Percentiles rank a stretch among this genome's conserved stretches.
phyloP scores from a whole-genome alignment of 1,140 invertebrate species.

The Rhizoglyphus robini region DNA sequence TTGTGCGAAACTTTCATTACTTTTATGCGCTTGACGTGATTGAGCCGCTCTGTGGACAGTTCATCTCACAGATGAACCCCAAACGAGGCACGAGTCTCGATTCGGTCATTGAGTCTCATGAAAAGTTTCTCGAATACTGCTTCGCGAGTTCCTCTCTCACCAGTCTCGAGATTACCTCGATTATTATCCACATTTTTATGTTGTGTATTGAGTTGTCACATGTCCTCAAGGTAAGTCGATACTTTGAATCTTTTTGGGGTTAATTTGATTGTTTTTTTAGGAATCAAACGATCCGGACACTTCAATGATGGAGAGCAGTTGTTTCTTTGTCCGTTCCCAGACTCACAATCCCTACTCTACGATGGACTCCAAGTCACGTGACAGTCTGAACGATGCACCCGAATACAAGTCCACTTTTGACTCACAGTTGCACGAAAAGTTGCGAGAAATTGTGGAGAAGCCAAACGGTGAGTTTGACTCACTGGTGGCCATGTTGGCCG shows the following conservation, averaged over 20 bases:
- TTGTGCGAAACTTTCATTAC: constrained; percentile 89
- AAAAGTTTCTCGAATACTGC: constrained; percentile 73
- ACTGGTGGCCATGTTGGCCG: neutral
- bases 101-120: constrained; percentile 73
- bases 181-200: constrained; percentile 64
- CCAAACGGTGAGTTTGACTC: constrained; percentile 10
- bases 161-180: constrained; percentile 60
- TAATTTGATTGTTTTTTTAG: neutral
- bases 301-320: neutral
- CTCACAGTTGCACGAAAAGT: neutral
- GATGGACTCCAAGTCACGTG: neutral
- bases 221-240: constrained; percentile 38
- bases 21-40: constrained; percentile 96
- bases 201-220: constrained; percentile 74
- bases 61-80: constrained; percentile 52
- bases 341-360: neutral
- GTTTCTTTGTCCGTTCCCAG: neutral
- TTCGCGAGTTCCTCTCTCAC: constrained; percentile 91
- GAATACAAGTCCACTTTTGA: neutral
- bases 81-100: constrained; percentile 45
- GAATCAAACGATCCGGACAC: neutral
- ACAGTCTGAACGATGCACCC: neutral
- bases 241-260: neutral
- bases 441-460: neutral
- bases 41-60: constrained; percentile 82